Base-by-base conservation (phyloP, 1,140 invertebrate species). In the Ceratina japonica region DNA sequence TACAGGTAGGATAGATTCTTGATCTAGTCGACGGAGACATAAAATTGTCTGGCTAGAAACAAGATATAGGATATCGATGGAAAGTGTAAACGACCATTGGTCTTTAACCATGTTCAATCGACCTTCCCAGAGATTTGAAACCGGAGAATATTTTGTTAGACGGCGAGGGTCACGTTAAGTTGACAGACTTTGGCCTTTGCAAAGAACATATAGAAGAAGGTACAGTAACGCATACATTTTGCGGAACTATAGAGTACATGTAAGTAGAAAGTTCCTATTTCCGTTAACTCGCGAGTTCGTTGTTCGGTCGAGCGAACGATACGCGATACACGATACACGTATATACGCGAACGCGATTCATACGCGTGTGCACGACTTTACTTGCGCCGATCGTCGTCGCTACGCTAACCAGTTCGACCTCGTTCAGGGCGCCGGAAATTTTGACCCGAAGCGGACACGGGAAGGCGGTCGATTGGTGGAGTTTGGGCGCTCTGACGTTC, bases 401-500 rank as follows among this genome's bases (percentile, higher is more conserved):
- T 0, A 44, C 2, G 37, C 1, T 44, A 44, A 3, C 12, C 0
- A 10, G 20, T 4, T 22, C 62, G 20, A 51, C 15, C 2, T 44
- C 10, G 4, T 82, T 70, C 37, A 98, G 97, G 98, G 98, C 99
- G 58, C 98, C 99, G 61, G 99, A 99, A 95, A 99, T 99, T 87
- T 93, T 99, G 76, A 98, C 97, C 65, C 94, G 98, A 89, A 96
- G 95, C 92, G 99, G 99, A 59, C 99, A 99, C 93, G 98, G 97
- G n/a, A 99, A 99, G 94, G 98, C 98, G 58, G 98, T 99, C 8
- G 99, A 99, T 93, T 99, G 99, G 99, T 99, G 99, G 99, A 98
- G 97, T 88, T 94, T 99, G 71, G 99, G 99, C 87, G 98, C 98
- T 77, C 93, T 99, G 20, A 98, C 99, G 96, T 99, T 97, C 91